Conservation (phyloP, 2,113 vertebrate genomes). For the Chroicocephalus ridibundus region DNA sequence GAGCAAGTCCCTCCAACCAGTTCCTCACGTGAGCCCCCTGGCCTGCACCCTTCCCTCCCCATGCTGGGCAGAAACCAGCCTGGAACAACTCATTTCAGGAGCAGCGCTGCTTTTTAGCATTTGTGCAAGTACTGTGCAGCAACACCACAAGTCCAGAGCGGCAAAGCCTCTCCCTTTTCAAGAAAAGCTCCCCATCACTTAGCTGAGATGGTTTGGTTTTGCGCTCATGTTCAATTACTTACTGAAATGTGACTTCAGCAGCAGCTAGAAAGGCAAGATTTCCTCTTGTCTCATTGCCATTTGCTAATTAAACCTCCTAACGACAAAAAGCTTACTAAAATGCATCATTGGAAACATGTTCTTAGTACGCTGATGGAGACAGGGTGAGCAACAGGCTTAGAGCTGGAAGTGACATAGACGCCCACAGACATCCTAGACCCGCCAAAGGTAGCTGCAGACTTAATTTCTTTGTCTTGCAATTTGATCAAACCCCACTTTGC, state of each 20-base stretch:
- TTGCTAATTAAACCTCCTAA: conserved; percentile 8
- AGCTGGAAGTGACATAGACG: not conserved
- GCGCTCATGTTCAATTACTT: not conserved
- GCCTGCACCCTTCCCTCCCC: not conserved
- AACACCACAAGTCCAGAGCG: not conserved
- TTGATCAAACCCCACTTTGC: not conserved
- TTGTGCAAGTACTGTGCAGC: not conserved
- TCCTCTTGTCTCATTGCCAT: not conserved
- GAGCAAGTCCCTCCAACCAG: not conserved
- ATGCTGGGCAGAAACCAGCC: rapidly evolving
- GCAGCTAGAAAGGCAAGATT: not conserved
- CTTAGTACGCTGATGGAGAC: not conserved
- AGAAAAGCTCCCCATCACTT: not conserved
- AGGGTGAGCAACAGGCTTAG: not conserved
- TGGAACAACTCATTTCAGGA: not conserved
- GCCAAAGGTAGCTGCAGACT: not conserved
- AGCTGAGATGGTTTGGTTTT: not conserved
- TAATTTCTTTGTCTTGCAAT: not conserved
- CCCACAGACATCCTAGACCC: not conserved
- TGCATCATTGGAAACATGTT: not conserved
- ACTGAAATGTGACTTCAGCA: not conserved
- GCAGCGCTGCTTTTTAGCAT: not conserved
- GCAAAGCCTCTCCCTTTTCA: not conserved
- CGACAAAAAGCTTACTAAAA: not conserved
- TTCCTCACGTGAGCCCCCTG: not conserved